Percentiles rank a stretch among this genome's conserved stretches.
phyloP scores from a whole-genome alignment of 2,888 invertebrate species.

The Lycophotia porphyrea region DNA sequence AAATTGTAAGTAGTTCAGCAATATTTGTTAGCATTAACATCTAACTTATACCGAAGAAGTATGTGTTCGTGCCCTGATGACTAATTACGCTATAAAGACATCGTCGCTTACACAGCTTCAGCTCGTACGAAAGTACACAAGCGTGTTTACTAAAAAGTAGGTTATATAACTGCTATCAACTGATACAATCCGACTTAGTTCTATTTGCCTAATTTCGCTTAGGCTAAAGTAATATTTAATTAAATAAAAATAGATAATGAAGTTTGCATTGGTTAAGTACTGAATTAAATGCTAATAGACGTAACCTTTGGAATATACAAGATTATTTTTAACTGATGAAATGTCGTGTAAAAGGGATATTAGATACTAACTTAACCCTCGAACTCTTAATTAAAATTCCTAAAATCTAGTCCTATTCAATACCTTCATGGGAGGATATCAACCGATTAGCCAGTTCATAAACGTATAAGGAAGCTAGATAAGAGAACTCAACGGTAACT shows the following conservation, averaged over 20 bases:
- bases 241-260: neutral
- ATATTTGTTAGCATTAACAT: neutral
- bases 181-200: slow-evolving; percentile 1
- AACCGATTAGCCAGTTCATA: slow-evolving; percentile 9
- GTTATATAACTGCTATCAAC: slow-evolving; percentile 17
- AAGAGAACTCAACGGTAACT: slow-evolving; percentile 6
- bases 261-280: neutral
- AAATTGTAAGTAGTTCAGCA: neutral
- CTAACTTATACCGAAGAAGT: neutral
- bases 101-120: slow-evolving; percentile 10
- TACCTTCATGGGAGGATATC: neutral
- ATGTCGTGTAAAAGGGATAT: neutral
- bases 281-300: neutral
- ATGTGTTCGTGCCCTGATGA: neutral
- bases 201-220: neutral
- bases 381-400: neutral
- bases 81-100: neutral
- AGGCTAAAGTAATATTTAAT: slow-evolving; percentile 1
- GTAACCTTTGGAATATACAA: neutral
- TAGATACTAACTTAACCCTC: neutral
- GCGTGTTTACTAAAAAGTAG: slow-evolving; percentile 12
- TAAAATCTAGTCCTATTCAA: neutral
- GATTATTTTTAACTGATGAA: too few relatives aligned
- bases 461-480: neutral
- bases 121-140: slow-evolving; percentile 4